phyloP scores from a whole-genome alignment of 2,113 vertebrate genomes.

The human region GRCh38 chrX:116452001-116452500 shows the following conservation, averaged over 20 bases:
- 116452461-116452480: neutral
- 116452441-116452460: neutral
- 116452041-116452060: neutral
- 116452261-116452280: neutral
- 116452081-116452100: neutral
- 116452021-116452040: neutral
- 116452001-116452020: neutral
- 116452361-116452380: neutral
- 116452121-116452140: slow-evolving; percentile 26
- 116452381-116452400: neutral
- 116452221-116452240: neutral
- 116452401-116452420: neutral
- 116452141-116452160: neutral
- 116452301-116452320: neutral
- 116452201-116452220: neutral
- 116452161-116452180: neutral
- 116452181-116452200: slow-evolving; percentile 35
- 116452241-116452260: neutral
- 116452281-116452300: neutral
- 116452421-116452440: slow-evolving; percentile 36
- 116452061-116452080: neutral
- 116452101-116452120: neutral
- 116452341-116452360: neutral
- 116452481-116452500: slow-evolving; percentile 1
- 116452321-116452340: neutral